A percentile compares a stretch with the other conserved stretches of the same genome.
These are phyloP conservation scores for Melanostigma gelatinosum DNA, from an alignment of 2,113 vertebrate species.

Conservation along the genomic window DNA sequence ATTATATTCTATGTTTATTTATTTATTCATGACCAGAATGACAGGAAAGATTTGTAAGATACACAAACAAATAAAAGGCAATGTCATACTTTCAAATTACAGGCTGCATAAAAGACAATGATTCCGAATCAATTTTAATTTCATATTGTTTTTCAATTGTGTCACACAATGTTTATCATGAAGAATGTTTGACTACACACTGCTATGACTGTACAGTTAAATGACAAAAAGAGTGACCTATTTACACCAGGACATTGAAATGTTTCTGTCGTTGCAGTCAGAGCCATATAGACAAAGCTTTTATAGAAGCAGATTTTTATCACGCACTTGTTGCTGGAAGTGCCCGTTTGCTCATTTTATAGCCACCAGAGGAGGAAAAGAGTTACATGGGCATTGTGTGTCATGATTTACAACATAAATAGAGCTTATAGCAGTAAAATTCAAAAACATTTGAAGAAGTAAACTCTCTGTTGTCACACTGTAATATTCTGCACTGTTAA, in stretches of 20 bases:
- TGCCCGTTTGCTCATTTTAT: background rate
- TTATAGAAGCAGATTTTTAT: background rate
- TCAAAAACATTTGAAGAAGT: background rate
- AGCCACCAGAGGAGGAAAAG: background rate
- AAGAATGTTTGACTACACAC: conserved; percentile 13
- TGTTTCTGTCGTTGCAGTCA: background rate
- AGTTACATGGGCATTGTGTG: background rate
- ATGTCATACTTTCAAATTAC: background rate
- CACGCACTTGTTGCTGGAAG: background rate
- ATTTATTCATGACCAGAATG: background rate
- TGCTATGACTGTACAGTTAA: conserved; percentile 25
- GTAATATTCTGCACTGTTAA: background rate
- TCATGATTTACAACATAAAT: background rate
- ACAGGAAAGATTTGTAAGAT: background rate
- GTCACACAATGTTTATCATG: background rate
- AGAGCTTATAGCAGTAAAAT: background rate
- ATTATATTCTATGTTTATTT: background rate
- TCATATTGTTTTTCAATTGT: background rate
- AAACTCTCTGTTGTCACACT: background rate
- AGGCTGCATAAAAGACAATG: conserved; percentile 22
- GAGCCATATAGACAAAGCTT: background rate
- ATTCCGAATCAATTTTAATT: background rate
- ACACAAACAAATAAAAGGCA: background rate
- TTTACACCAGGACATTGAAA: conserved; percentile 23
- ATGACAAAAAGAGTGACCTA: background rate